These are phyloP conservation scores for Squalus acanthias DNA, from an alignment of 2,797 vertebrate species.

Conservation along the genomic window DNA sequence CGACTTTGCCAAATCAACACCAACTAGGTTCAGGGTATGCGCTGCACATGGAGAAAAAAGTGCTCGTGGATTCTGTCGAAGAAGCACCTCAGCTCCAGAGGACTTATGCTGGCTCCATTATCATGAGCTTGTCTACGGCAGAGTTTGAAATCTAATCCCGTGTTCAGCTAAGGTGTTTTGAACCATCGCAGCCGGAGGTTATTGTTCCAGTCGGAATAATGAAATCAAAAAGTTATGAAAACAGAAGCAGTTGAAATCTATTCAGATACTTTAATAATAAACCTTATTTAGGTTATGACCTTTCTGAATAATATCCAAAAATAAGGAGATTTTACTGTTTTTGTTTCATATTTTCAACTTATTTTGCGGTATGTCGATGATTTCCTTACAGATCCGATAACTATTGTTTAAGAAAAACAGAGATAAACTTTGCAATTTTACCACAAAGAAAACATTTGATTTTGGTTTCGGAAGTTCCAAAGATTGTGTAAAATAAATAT, in stretches of 20 bases:
- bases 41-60: not conserved
- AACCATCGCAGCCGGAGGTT: not conserved
- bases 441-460: not conserved
- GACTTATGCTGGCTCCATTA: not conserved
- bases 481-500: not conserved
- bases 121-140: not conserved
- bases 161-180: not conserved
- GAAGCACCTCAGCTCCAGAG: not conserved
- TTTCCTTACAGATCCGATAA: not conserved
- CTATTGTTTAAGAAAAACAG: not conserved
- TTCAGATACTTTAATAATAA: not conserved
- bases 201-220: too few species aligned
- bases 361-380: not conserved
- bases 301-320: not conserved
- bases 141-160: not conserved
- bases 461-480: not conserved
- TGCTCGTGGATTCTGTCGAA: not conserved
- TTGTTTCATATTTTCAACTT: not conserved
- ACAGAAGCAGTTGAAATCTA: not conserved
- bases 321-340: not conserved
- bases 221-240: not conserved
- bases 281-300: not conserved
- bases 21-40: too few species aligned
- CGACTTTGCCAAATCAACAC: not conserved
- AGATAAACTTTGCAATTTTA: not conserved